Conservation (phyloP, 2,888 invertebrate species). For the Acrobasis repandana region DNA sequence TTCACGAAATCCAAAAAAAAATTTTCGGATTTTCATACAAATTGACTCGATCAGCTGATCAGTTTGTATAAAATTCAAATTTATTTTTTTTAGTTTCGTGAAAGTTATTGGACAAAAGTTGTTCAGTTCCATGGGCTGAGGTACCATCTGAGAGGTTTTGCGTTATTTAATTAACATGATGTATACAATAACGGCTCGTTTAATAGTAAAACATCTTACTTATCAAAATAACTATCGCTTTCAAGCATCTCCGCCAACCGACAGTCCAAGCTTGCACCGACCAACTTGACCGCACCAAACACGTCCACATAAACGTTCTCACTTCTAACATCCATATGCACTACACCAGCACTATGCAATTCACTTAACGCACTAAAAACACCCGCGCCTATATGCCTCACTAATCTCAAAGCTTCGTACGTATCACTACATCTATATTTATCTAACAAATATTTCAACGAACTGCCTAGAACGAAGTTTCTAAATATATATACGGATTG, state of each 20-base stretch:
- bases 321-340: constrained; percentile 91
- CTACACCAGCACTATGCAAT: constrained; percentile 91
- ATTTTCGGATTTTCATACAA: too few species aligned
- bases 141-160: too few species aligned
- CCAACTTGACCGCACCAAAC: constrained; percentile 82
- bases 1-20: too few species aligned
- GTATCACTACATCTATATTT: constrained; percentile 55
- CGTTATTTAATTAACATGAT: too few species aligned
- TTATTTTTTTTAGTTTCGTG: too few species aligned
- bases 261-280: constrained; percentile 88
- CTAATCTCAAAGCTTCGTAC: constrained; percentile 60
- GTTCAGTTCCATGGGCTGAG: too few species aligned
- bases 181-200: too few species aligned
- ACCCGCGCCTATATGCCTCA: constrained; percentile 87
- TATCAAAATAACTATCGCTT: constrained; percentile 62
- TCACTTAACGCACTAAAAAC: constrained; percentile 89
- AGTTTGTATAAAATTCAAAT: too few species aligned
- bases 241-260: constrained; percentile 84
- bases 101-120: too few species aligned
- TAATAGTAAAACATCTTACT: constrained; percentile 54
- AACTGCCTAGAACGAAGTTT: constrained; percentile 84
- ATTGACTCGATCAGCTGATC: too few species aligned
- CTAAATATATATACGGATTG: constrained; percentile 87
- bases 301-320: constrained; percentile 89
- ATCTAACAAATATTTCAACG: constrained; percentile 56